A percentile compares a stretch with the other conserved stretches of the same genome.
These are phyloP conservation scores for Rhinogobius similis DNA, from an alignment of 2,113 vertebrate genomes.

Conservation along the genomic window DNA sequence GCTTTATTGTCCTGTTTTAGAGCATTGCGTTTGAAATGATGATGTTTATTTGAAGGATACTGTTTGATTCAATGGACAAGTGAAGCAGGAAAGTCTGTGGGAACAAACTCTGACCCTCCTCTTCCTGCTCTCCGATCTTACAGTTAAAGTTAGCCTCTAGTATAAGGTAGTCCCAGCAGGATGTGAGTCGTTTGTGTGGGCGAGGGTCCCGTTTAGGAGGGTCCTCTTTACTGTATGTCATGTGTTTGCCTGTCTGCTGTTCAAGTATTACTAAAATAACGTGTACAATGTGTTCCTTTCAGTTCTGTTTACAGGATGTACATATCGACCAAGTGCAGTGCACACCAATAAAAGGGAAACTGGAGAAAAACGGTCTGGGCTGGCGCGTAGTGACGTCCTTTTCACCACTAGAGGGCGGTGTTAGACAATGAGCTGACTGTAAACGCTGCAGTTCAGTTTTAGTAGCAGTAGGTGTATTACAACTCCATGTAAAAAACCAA, in stretches of 20 bases:
- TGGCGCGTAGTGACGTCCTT: not conserved
- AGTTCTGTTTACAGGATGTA: slow-evolving; percentile 82
- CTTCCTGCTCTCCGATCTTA: slow-evolving; percentile 50
- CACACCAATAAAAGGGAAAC: slow-evolving; percentile 67
- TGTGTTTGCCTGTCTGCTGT: slow-evolving; percentile 93
- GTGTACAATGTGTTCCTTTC: slow-evolving; percentile 84
- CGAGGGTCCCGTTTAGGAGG: slow-evolving; percentile 80
- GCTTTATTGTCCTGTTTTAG: not conserved
- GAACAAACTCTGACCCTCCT: slow-evolving; percentile 12
- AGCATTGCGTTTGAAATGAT: not conserved
- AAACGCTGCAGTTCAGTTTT: not conserved
- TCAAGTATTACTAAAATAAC: slow-evolving; percentile 83
- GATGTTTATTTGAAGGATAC: not conserved
- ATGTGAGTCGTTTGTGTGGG: slow-evolving; percentile 88
- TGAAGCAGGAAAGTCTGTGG: not conserved
- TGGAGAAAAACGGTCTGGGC: slow-evolving; percentile 44
- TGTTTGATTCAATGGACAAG: not conserved
- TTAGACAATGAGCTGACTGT: not conserved
- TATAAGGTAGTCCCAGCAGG: slow-evolving; percentile 82
- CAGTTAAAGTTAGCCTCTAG: slow-evolving; percentile 77
- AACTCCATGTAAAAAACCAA: too few relatives aligned
- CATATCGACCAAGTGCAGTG: slow-evolving; percentile 80
- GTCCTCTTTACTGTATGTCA: slow-evolving; percentile 71
- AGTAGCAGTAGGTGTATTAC: too few relatives aligned
- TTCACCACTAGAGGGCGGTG: slow-evolving; percentile 51